Evolutionary conservation across 1,140 invertebrate genomes (phyloP).

Genomic region (Solenopsis fugax): DNA sequence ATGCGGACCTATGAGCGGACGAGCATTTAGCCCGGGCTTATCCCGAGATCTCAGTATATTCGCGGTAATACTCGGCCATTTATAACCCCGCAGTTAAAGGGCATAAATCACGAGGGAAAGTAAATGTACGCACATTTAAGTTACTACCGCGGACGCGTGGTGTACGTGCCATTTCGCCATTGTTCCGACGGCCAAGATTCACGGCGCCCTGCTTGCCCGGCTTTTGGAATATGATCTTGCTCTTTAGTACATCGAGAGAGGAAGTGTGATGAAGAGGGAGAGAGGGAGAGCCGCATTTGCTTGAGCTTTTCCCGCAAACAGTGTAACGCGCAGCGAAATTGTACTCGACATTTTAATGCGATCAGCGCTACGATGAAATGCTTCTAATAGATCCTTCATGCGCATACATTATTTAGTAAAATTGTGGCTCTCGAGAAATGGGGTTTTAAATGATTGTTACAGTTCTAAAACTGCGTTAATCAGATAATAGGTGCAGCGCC

Average conservation of each 20-base stretch:
- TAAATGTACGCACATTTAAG: slow-evolving; percentile 65
- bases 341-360: slow-evolving; percentile 54
- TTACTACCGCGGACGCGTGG: slow-evolving; percentile 60
- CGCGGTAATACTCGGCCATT: slow-evolving; percentile 66
- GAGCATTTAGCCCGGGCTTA: slow-evolving; percentile 62
- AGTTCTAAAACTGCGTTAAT: slow-evolving; percentile 19
- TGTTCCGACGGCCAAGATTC: slow-evolving; percentile 59
- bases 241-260: slow-evolving; percentile 39
- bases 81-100: slow-evolving; percentile 68
- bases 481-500: not conserved
- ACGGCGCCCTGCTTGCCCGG: slow-evolving; percentile 48
- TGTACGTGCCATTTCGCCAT: slow-evolving; percentile 64
- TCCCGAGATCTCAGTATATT: slow-evolving; percentile 64
- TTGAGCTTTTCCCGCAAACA: slow-evolving; percentile 53
- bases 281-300: not conserved
- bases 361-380: slow-evolving; percentile 52
- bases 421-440: slow-evolving; percentile 22
- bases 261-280: not conserved
- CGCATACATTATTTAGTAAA: slow-evolving; percentile 40
- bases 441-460: slow-evolving; percentile 10
- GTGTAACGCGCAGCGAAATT: slow-evolving; percentile 43
- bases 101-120: slow-evolving; percentile 66
- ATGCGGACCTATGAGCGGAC: slow-evolving; percentile 49
- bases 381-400: slow-evolving; percentile 49
- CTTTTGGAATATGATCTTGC: slow-evolving; percentile 62